phyloP scores from a whole-genome alignment of 2,888 invertebrate species.

The Germaria angustata region DNA sequence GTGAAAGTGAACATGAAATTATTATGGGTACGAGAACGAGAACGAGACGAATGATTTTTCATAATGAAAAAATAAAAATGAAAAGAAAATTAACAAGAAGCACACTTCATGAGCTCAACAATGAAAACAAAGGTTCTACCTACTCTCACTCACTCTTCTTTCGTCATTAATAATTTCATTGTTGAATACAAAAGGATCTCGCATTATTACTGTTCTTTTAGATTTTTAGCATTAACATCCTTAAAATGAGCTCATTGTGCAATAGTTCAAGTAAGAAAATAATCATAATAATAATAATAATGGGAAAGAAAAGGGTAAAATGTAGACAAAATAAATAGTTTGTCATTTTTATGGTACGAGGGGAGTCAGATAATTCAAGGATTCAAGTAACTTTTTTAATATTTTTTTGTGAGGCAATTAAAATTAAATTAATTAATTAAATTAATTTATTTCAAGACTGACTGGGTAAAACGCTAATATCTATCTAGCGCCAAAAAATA shows the following conservation, averaged over 20 bases:
- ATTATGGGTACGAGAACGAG: conserved; percentile 24
- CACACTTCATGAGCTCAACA: conserved; percentile 38
- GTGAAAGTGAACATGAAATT: conserved; percentile 62
- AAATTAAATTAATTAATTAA: too few relatives aligned
- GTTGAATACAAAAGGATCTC: conserved; percentile 21
- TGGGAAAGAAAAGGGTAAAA: neutral
- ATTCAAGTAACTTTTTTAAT: too few relatives aligned
- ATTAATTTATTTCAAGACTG: too few relatives aligned
- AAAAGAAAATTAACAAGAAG: conserved; percentile 17
- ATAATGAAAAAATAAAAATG: conserved; percentile 16
- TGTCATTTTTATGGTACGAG: neutral
- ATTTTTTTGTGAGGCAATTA: too few relatives aligned
- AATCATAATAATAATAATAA: neutral
- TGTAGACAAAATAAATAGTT: neutral
- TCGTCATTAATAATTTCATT: conserved; percentile 38
- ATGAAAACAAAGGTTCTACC: conserved; percentile 47
- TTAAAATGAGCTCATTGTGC: conserved; percentile 30
- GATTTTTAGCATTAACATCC: conserved; percentile 25
- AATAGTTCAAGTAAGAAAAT: conserved; percentile 31
- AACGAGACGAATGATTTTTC: conserved; percentile 36
- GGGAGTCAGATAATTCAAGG: neutral
- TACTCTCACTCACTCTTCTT: conserved; percentile 28
- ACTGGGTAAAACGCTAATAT: too few relatives aligned
- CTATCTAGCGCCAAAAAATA: too few relatives aligned
- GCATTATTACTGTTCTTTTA: conserved; percentile 39